phyloP scores from a whole-genome alignment of 2,113 vertebrate genomes.

The Pithys albifrons region DNA sequence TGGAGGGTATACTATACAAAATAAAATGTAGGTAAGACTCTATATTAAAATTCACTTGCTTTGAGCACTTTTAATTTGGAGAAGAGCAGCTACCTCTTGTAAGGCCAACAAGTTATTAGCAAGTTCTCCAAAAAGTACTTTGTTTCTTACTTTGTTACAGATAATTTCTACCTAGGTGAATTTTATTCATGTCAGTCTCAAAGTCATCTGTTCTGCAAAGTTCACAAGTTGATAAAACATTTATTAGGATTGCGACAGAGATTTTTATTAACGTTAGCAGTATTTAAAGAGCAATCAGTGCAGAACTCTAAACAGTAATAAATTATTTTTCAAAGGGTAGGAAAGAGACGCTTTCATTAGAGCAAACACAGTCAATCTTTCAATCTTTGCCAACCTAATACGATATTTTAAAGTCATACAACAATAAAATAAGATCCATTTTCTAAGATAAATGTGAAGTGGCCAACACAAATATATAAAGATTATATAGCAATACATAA shows the following conservation, averaged over 20 bases:
- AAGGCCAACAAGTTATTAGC: not conserved
- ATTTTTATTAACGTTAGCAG: not conserved
- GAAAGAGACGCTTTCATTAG: not conserved
- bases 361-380: not conserved
- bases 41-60: not conserved
- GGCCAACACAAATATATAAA: not conserved
- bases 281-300: slow-evolving; percentile 41
- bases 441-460: not conserved
- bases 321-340: slow-evolving; percentile 17
- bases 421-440: not conserved
- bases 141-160: not conserved
- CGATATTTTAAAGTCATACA: not conserved
- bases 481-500: not conserved
- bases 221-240: slow-evolving; percentile 43
- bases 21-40: not conserved
- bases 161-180: not conserved
- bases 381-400: not conserved
- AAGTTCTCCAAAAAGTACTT: not conserved
- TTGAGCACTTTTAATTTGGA: not conserved
- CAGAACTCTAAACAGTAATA: slow-evolving; percentile 21
- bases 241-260: not conserved
- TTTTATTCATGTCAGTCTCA: not conserved
- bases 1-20: not conserved
- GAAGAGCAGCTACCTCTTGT: not conserved
- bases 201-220: slow-evolving; percentile 14